Percentiles rank a stretch among this genome's conserved stretches.
Conservation (phyloP, 2,113 vertebrate genomes). For the Recurvirostra avosetta region DNA sequence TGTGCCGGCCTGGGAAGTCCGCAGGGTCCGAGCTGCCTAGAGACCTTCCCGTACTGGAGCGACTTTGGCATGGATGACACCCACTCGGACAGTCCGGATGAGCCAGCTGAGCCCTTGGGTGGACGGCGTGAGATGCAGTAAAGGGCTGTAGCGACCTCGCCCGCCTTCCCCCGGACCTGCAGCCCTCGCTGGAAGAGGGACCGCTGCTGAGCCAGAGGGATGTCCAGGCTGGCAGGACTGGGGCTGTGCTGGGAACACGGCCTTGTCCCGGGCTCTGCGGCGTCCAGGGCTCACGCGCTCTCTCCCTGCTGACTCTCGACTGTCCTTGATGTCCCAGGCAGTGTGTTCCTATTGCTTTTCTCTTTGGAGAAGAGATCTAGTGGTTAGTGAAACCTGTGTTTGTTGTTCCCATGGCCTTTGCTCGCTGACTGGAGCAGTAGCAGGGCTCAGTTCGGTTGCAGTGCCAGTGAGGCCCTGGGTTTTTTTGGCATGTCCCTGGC, state of each 20-base stretch:
- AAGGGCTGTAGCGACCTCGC: not conserved
- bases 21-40: not conserved
- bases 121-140: not conserved
- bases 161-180: not conserved
- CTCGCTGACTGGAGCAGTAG: not conserved
- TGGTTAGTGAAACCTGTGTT: not conserved
- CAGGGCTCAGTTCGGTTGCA: not conserved
- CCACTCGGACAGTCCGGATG: not conserved
- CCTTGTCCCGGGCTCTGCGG: not conserved
- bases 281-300: not conserved
- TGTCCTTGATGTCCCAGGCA: not conserved
- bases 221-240: not conserved
- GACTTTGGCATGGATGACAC: not conserved
- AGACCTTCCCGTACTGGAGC: not conserved
- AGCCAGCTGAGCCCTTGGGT: not conserved
- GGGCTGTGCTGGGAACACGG: not conserved
- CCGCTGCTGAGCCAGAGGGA: not conserved
- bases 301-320: not conserved
- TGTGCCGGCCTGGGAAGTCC: not conserved
- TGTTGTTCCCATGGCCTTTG: not conserved
- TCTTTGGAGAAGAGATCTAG: not conserved
- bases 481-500: not conserved
- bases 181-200: not conserved
- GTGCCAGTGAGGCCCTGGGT: not conserved
- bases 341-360: rapidly evolving